Evolutionary conservation across 2,888 invertebrate species (phyloP).

Genomic region (Blera fallax): DNA sequence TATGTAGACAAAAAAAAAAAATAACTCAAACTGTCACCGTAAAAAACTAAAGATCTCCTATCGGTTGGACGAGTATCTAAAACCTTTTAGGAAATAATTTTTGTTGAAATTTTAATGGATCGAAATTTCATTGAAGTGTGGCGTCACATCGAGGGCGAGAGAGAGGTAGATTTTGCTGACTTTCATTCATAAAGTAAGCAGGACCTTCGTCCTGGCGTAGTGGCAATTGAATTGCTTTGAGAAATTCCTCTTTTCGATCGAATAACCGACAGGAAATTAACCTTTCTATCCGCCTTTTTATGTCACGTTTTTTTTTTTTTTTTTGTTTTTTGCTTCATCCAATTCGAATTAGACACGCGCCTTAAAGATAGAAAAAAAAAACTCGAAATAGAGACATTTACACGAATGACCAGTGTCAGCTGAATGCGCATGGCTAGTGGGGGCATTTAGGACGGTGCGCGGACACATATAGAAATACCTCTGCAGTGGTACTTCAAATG

Average conservation of each 20-base stretch:
- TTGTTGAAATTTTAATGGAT: background rate
- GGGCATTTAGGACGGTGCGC: background rate
- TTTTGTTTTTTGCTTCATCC: background rate
- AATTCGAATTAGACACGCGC: slow-evolving; percentile 40
- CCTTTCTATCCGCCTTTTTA: slow-evolving; percentile 25
- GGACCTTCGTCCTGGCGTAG: background rate
- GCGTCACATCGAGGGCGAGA: background rate
- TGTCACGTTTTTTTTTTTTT: background rate
- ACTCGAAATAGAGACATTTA: slow-evolving; percentile 25
- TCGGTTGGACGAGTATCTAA: slow-evolving; percentile 4
- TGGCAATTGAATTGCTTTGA: background rate
- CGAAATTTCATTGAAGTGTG: background rate
- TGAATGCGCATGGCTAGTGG: slow-evolving; percentile 18
- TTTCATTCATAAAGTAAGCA: slow-evolving; percentile 49
- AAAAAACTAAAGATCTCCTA: slow-evolving; percentile 29
- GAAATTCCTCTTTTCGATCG: background rate
- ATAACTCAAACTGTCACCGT: slow-evolving; percentile 28
- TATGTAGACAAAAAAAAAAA: background rate
- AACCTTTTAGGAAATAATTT: slow-evolving; percentile 7
- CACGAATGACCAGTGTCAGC: background rate
- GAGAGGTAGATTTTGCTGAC: background rate
- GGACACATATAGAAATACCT: background rate
- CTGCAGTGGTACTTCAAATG: slow-evolving; percentile 1
- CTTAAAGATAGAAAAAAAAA: background rate
- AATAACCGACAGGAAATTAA: slow-evolving; percentile 54